Conservation (phyloP, 1,140 invertebrate genomes). For the Heliconius congener region DNA sequence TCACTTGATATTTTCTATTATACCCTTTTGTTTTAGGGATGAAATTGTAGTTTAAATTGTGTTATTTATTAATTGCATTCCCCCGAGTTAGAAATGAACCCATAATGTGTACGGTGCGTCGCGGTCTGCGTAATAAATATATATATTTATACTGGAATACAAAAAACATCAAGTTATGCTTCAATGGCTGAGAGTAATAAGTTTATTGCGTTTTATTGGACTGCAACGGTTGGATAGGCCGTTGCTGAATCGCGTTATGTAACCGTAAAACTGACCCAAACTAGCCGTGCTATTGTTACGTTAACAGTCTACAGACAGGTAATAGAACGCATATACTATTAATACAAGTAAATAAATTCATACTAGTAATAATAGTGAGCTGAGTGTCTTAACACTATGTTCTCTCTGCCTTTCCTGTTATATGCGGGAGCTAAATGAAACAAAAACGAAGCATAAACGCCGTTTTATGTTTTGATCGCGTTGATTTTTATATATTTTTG, state of each 20-base stretch:
- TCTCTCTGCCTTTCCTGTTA: no score
- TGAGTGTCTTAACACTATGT: background rate
- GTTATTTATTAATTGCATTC: no score
- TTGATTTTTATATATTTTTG: no score
- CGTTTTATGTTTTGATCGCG: no score
- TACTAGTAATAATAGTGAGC: background rate
- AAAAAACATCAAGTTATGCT: background rate
- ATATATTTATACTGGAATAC: background rate
- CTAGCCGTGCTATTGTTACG: background rate
- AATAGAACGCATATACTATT: background rate
- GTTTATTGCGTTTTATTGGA: background rate
- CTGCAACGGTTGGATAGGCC: background rate
- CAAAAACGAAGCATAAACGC: no score
- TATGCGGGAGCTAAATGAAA: no score
- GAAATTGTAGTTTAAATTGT: no score
- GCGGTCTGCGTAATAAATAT: no score
- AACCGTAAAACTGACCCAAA: conserved; percentile 7
- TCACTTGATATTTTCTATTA: background rate
- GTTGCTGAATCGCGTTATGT: background rate
- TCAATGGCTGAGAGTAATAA: background rate
- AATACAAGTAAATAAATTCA: background rate
- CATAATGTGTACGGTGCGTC: no score
- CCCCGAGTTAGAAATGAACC: no score
- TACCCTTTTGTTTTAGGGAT: no score
- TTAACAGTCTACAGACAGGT: background rate